These are phyloP conservation scores for Drosophila recens DNA, from an alignment of 2,888 invertebrate genomes.

Conservation along the genomic window DNA sequence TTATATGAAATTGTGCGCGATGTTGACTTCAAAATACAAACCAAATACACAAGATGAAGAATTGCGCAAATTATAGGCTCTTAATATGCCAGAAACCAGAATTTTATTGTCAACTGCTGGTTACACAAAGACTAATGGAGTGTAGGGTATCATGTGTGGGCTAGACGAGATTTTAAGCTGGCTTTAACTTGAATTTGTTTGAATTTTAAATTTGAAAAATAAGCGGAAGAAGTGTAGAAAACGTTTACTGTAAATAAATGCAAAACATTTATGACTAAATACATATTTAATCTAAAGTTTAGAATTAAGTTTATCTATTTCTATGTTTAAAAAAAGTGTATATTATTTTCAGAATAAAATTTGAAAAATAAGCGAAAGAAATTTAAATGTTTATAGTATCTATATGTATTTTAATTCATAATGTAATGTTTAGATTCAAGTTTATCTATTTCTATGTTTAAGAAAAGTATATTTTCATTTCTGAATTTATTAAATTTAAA, in stretches of 20 bases:
- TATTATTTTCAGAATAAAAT: no score
- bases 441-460: no score
- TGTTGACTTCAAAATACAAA: conserved; percentile 6
- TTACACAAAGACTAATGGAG: conserved; percentile 52
- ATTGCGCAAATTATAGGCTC: conserved; percentile 69
- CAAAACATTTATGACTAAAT: not conserved
- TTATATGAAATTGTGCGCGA: conserved; percentile 57
- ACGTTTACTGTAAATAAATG: not conserved
- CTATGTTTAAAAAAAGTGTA: no score
- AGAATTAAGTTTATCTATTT: no score
- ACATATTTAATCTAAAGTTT: not conserved
- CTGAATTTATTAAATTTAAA: no score
- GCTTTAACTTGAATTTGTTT: not conserved
- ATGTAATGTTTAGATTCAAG: no score
- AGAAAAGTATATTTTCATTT: no score
- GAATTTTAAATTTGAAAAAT: not conserved
- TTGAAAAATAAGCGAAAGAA: no score
- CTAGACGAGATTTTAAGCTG: not conserved
- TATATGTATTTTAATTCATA: no score
- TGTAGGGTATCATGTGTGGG: conserved; percentile 46
- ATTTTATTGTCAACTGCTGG: conserved; percentile 64
- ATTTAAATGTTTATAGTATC: no score
- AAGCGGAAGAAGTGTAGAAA: not conserved
- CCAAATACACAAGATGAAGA: conserved; percentile 42
- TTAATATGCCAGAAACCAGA: conserved; percentile 79